Evolutionary conservation across 1,140 invertebrate species (phyloP), one percentile per base, ranked within the genome.

Genomic region (Galendromus occidentalis): DNA sequence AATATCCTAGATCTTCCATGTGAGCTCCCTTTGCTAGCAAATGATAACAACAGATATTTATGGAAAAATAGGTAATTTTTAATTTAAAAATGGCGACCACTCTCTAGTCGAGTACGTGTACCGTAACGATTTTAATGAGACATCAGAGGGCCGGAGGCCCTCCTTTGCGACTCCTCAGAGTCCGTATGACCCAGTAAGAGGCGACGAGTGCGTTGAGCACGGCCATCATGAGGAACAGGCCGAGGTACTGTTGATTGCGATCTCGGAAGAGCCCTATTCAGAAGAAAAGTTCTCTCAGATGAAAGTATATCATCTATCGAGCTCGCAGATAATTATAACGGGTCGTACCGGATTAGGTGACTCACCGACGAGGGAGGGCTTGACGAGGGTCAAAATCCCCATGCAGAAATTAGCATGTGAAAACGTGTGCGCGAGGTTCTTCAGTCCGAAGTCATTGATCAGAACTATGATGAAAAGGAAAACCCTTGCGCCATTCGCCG

Each of bases 391-490:
- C 25, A 33, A 14, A 0, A 59, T 9, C 1, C 51, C 51, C 25
- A 59, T 59, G 51, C n/a, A 25, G 51, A 59, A 22, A 33, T 59
- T 59, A 4, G 51, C 51, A 22, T 29, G 33, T 59, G 51, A 59
- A 9, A 59, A 59, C 2, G 51, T 59, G 51, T 59, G 51, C 22
- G 51, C 25, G 17, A 59, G 33, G 9, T 59, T 59, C 2, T 59
- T 22, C 4, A 59, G 51, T 9, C 51, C 51, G 20, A 59, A 59
- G 25, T 59, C 51, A 9, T 59, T 59, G 51, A 59, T 59, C 2
- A 59, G 51, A 18, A 59, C 20, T 17, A 59, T 59, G 22, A 59
- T 59, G 51, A 59, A 59, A 9, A 59, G 51, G 22, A 59, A 29
- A 18, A 59, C 25, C 2, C 51, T 17, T 17, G 25, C 17, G 1